Percentiles rank a stretch among this genome's conserved stretches.
These are phyloP conservation scores for Geotrupes spiniger DNA, from an alignment of 2,888 invertebrate species.

Conservation along the genomic window DNA sequence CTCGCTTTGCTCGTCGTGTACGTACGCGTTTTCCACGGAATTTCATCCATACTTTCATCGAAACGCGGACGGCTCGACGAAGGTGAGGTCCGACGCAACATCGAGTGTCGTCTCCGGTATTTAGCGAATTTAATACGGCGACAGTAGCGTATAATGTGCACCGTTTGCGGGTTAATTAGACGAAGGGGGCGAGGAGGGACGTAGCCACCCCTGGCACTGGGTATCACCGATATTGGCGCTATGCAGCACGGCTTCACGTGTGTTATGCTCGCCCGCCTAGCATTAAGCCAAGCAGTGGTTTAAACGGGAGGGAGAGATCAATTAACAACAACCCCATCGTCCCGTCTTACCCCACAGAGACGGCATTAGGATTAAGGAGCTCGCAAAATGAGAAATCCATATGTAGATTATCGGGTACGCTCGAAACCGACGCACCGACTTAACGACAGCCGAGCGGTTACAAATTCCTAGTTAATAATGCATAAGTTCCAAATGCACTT, in stretches of 20 bases:
- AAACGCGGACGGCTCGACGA: no score
- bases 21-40: no score
- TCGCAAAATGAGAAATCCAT: slow-evolving; percentile 46
- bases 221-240: slow-evolving; percentile 51
- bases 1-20: neutral
- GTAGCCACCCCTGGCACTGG: slow-evolving; percentile 44
- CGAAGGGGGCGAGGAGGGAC: slow-evolving; percentile 28
- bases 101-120: slow-evolving; percentile 22
- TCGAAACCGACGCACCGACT: slow-evolving; percentile 19
- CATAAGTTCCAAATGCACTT: no score
- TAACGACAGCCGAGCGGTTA: no score
- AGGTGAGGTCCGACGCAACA: neutral
- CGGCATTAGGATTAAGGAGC: slow-evolving; percentile 44
- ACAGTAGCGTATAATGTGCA: slow-evolving; percentile 46
- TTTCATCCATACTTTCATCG: no score
- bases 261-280: slow-evolving; percentile 34
- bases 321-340: slow-evolving; percentile 43
- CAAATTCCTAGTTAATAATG: no score
- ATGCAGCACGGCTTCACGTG: slow-evolving; percentile 45
- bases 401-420: slow-evolving; percentile 37
- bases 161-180: slow-evolving; percentile 50
- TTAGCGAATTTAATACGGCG: slow-evolving; percentile 32
- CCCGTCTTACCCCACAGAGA: slow-evolving; percentile 38
- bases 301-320: slow-evolving; percentile 41
- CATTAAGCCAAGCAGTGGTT: slow-evolving; percentile 38